Percentiles rank a stretch among this genome's conserved stretches.
These are phyloP conservation scores for Epinephelus cyanopodus DNA, from an alignment of 2,113 vertebrate genomes.

Conservation along the genomic window DNA sequence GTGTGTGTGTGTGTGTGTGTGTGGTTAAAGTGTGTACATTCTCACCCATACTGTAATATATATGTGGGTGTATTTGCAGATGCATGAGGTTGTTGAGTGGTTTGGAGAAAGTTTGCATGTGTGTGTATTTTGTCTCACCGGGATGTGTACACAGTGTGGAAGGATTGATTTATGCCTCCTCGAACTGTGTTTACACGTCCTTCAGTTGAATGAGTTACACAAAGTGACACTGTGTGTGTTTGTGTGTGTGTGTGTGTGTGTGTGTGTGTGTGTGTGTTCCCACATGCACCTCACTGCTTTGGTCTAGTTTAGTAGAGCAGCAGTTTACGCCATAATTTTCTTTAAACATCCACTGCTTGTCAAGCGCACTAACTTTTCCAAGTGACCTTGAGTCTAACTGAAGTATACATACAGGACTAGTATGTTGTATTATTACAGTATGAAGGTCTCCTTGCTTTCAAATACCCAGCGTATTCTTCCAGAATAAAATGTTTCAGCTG, in stretches of 20 bases:
- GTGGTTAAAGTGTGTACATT: not conserved
- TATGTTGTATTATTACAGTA: not conserved
- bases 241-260: conserved; percentile 44
- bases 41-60: not conserved
- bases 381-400: conserved; percentile 30
- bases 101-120: conserved; percentile 34
- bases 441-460: not conserved
- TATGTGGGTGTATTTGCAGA: conserved; percentile 7
- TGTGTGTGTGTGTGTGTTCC: conserved; percentile 43
- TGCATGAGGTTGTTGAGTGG: not conserved
- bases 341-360: conserved; percentile 16
- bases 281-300: conserved; percentile 15
- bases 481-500: conserved; percentile 10
- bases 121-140: conserved; percentile 36
- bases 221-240: conserved; percentile 34
- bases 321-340: not conserved
- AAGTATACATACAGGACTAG: not conserved
- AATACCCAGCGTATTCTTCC: not conserved
- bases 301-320: conserved; percentile 8
- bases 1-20: conserved; percentile 2
- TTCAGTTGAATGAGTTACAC: conserved; percentile 51
- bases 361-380: conserved; percentile 27
- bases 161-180: conserved; percentile 64
- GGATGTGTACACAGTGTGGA: conserved; percentile 57
- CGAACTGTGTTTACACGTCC: conserved; percentile 56